Evolutionary conservation across 1,140 invertebrate genomes (phyloP).

Genomic region (Pachyrhynchus sulphureomaculatus): DNA sequence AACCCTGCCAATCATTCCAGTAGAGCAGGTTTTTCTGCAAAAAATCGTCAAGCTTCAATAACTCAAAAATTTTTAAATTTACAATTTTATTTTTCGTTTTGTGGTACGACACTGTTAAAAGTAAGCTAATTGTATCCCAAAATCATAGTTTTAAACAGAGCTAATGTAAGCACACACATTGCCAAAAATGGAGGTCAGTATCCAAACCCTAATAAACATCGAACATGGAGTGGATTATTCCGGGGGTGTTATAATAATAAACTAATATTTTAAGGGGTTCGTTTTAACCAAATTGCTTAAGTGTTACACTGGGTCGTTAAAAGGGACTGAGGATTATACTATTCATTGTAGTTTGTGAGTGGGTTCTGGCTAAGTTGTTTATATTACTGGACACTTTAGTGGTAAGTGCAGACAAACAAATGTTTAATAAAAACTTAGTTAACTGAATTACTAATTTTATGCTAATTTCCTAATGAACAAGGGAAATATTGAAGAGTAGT

Average conservation of each 20-base stretch:
- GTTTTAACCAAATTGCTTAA: conserved; percentile 11
- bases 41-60: too few relatives aligned
- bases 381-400: too few relatives aligned
- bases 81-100: too few relatives aligned
- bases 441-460: too few relatives aligned
- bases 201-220: conserved; percentile 22
- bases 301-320: conserved; percentile 3
- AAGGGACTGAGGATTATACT: conserved; percentile 9
- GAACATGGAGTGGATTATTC: conserved; percentile 1
- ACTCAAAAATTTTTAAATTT: too few relatives aligned
- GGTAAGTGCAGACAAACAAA: too few relatives aligned
- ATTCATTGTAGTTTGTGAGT: background rate
- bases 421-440: too few relatives aligned
- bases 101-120: background rate
- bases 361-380: background rate
- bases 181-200: conserved; percentile 9
- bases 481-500: too few relatives aligned
- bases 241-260: conserved; percentile 22
- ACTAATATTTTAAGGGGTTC: conserved; percentile 23
- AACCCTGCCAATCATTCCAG: too few relatives aligned
- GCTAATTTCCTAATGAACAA: too few relatives aligned
- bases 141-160: conserved; percentile 4
- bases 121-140: background rate
- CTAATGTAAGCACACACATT: conserved; percentile 9
- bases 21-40: too few relatives aligned